Conservation (phyloP, 2,113 vertebrate species). For the Phalacrocorax carbo region DNA sequence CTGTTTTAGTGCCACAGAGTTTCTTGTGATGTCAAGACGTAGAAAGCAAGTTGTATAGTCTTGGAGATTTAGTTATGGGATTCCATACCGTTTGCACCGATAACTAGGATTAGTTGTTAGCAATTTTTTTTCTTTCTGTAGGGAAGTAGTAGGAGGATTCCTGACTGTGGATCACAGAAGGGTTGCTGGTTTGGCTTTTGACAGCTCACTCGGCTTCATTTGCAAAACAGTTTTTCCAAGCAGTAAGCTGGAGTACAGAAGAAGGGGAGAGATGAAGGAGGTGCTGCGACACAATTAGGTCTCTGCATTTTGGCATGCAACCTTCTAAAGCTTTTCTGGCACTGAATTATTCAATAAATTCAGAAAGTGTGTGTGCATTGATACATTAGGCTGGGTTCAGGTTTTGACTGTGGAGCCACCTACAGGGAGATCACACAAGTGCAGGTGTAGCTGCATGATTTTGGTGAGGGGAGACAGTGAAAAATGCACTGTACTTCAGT, state of each 20-base stretch:
- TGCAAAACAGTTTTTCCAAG: constrained; percentile 38
- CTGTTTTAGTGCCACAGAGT: neutral
- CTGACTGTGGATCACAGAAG: constrained; percentile 61
- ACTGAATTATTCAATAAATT: neutral
- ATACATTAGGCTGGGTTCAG: neutral
- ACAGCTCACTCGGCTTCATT: constrained; percentile 63
- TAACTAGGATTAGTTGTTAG: constrained; percentile 37
- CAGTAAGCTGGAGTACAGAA: neutral
- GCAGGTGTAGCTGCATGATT: neutral
- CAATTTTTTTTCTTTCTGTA: neutral
- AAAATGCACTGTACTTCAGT: neutral
- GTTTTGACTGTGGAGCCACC: constrained; percentile 77
- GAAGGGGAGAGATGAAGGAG: neutral
- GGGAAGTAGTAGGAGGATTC: constrained; percentile 51
- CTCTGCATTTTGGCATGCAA: accelerated
- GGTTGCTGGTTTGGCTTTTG: constrained; percentile 70
- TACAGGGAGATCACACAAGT: constrained; percentile 67
- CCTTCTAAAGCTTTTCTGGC: neutral
- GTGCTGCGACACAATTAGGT: neutral
- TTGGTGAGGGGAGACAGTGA: constrained; percentile 11
- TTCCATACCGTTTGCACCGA: constrained; percentile 65
- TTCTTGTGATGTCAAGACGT: neutral
- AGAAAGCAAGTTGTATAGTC: neutral
- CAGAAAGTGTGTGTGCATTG: neutral
- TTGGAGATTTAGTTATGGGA: constrained; percentile 51